These are phyloP conservation scores for Tiliqua scincoides DNA, from an alignment of 2,113 vertebrate genomes.

Conservation along the genomic window DNA sequence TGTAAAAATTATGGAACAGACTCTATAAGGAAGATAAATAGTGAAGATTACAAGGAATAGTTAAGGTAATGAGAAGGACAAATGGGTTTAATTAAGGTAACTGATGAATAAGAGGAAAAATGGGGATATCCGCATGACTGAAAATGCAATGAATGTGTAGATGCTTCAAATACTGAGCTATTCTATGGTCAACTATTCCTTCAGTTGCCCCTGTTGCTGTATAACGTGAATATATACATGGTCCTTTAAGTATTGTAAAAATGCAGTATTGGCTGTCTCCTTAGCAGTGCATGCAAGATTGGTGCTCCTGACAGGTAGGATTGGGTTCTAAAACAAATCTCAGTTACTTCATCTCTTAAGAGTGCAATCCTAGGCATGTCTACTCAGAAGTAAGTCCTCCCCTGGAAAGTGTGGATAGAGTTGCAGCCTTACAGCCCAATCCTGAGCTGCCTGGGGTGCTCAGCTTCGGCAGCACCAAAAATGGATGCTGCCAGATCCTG, in stretches of 20 bases:
- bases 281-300: no score
- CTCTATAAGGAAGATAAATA: constrained; percentile 36
- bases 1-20: constrained; percentile 26
- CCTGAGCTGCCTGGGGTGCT: no score
- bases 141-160: no score
- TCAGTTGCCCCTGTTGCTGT: no score
- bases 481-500: no score
- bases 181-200: not conserved
- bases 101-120: constrained; percentile 11
- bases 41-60: not conserved
- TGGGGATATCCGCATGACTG: not conserved
- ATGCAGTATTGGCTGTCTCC: no score
- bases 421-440: no score
- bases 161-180: not conserved
- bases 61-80: not conserved
- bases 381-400: not conserved
- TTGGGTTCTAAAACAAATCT: no score
- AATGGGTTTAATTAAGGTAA: constrained; percentile 36
- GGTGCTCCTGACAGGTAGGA: no score
- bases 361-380: not conserved
- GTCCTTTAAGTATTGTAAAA: no score
- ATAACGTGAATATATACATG: no score
- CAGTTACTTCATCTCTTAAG: not conserved
- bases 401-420: not conserved
- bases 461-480: no score